Evolutionary conservation across 1,140 invertebrate genomes (phyloP), one percentile per base, ranked within the genome.

Genomic region (Pogonognathellus flavescens): DNA sequence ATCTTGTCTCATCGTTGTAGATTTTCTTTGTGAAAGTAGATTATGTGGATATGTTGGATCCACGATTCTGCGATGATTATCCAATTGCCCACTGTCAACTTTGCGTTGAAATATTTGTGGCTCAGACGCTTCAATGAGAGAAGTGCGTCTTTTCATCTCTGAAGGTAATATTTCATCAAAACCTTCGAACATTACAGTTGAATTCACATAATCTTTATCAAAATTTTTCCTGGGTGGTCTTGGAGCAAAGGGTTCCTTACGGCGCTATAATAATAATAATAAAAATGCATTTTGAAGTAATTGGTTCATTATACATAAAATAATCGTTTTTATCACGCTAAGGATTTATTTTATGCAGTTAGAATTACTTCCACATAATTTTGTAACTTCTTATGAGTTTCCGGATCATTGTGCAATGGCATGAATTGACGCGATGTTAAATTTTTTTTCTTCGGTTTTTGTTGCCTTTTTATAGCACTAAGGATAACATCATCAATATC

Each of bases 71-170:
- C 70, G 4, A 76, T 76, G 70, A 6, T 76, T 76, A 31, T 76
- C 25, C 41, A 76, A 31, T 6, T 76, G 31, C 18, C 70, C 41
- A 10, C 14, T 76, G 14, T 76, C 70, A 50, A 76, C 41, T 76
- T 25, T 76, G 1, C 70, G 70, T 31, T 76, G 70, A n/a, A 76
- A 76, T 49, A 76, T 49, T 76, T 76, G 31, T 18, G 70, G 70
- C 16, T 76, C 70, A n/a, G 70, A 76, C 6, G 70, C 70, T 41
- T 41, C 70, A n/a, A 76, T 49, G 6, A 76, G n/a, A 8, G 70
- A 76, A 18, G 16, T 7, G n/a, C 41, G 70, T n/a, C 16, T 41
- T 16, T 7, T 25, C 18, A 76, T n/a, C 49, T 76, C 31, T 1
- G 16, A 4, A 0, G 31, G 70, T 6, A 18, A 9, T 14, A 16